phyloP scores from a whole-genome alignment of 2,888 invertebrate species.

The Liodrosophila aerea region DNA sequence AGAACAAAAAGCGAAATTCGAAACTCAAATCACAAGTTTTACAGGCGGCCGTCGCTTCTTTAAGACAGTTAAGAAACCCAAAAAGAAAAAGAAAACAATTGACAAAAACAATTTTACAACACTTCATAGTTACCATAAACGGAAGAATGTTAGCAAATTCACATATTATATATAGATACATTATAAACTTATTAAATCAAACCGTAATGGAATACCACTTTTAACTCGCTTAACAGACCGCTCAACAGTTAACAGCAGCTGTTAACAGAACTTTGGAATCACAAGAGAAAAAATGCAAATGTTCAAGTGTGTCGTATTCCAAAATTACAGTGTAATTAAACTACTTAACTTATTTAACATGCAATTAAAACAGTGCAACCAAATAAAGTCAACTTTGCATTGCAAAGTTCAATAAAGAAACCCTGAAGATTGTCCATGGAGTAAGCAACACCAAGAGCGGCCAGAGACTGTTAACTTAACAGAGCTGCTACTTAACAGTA shows the following conservation, averaged over 20 bases:
- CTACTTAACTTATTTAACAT: slow-evolving; percentile 42
- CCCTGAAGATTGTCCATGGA: too few relatives aligned
- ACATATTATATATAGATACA: slow-evolving; percentile 16
- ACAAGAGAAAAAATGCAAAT: slow-evolving; percentile 10
- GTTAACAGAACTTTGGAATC: slow-evolving; percentile 10
- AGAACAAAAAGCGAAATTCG: neutral
- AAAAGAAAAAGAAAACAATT: neutral
- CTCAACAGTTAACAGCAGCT: neutral
- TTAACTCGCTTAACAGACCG: slow-evolving; percentile 6
- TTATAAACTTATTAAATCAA: slow-evolving; percentile 6
- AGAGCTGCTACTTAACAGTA: too few relatives aligned
- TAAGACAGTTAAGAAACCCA: slow-evolving; percentile 12
- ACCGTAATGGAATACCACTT: slow-evolving; percentile 8
- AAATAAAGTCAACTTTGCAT: slow-evolving; percentile 53
- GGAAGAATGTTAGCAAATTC: slow-evolving; percentile 17
- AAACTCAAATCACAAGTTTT: slow-evolving; percentile 44
- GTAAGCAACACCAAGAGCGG: neutral
- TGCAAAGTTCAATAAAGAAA: slow-evolving; percentile 49
- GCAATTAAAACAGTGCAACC: slow-evolving; percentile 46
- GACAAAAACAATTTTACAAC: neutral
- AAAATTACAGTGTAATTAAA: slow-evolving; percentile 43
- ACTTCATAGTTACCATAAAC: slow-evolving; percentile 9
- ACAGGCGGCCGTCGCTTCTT: slow-evolving; percentile 2
- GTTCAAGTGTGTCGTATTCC: slow-evolving; percentile 30
- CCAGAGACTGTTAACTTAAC: too few relatives aligned